Percentiles rank a stretch among this genome's conserved stretches.
phyloP scores from a whole-genome alignment of 2,888 invertebrate genomes.

The Synergus umbraculus region DNA sequence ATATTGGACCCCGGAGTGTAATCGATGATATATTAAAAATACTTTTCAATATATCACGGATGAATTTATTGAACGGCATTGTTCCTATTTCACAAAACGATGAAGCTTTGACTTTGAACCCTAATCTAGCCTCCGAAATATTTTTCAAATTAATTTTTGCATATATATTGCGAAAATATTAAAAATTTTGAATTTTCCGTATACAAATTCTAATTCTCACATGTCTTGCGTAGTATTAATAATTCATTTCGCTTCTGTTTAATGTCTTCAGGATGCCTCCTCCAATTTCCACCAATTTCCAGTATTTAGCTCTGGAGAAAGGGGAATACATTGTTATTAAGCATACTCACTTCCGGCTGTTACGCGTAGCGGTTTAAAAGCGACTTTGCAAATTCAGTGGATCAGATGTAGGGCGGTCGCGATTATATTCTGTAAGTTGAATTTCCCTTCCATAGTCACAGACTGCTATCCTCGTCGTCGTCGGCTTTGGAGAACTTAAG shows the following conservation, averaged over 20 bases:
- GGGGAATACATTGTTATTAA: slow-evolving; percentile 31
- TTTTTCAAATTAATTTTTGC: too few species aligned
- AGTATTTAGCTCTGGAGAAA: slow-evolving; percentile 27
- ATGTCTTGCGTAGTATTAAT: background rate
- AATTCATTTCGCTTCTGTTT: background rate
- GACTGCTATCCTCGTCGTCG: slow-evolving; percentile 44
- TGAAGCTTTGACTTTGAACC: background rate
- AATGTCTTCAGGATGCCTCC: background rate
- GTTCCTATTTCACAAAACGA: background rate
- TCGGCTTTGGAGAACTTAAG: slow-evolving; percentile 44
- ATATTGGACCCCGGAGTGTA: background rate
- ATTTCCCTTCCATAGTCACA: slow-evolving; percentile 46
- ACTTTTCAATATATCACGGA: background rate
- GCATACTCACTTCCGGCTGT: slow-evolving; percentile 38
- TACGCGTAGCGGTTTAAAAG: slow-evolving; percentile 38
- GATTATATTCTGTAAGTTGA: slow-evolving; percentile 50
- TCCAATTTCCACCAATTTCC: slow-evolving; percentile 13
- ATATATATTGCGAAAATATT: too few species aligned
- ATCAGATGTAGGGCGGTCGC: slow-evolving; percentile 48
- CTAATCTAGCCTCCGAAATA: too few species aligned
- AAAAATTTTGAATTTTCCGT: too few species aligned
- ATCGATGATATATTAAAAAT: background rate
- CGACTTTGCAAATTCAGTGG: slow-evolving; percentile 39
- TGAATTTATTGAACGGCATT: background rate
- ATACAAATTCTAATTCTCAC: background rate